Evolutionary conservation across 2,888 invertebrate genomes (phyloP).

Genomic region (Euproctis similis): DNA sequence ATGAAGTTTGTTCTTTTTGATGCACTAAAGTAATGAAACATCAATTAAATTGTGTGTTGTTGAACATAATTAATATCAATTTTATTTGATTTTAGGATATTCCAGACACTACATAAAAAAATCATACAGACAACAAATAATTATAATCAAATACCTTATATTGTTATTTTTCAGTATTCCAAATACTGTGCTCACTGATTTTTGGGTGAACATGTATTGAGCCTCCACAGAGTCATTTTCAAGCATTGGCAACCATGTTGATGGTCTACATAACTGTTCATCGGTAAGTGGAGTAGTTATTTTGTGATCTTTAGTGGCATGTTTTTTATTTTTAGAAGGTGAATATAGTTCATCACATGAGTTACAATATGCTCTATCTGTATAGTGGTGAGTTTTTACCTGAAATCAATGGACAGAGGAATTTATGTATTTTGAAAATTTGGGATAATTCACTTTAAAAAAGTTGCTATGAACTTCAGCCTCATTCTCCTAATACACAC

Average conservation of each 20-base stretch:
- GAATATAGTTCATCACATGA: conserved; percentile 76
- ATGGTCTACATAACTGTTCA: conserved; percentile 77
- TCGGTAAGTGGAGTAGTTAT: conserved; percentile 70
- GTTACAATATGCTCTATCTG: conserved; percentile 78
- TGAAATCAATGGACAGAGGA: conserved; percentile 18
- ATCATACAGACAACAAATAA: no score
- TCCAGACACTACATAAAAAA: no score
- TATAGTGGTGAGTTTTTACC: conserved; percentile 55
- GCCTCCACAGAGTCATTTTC: conserved; percentile 88
- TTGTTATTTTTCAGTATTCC: conserved; percentile 76
- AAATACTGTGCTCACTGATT: conserved; percentile 79
- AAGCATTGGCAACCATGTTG: conserved; percentile 80
- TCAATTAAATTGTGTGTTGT: not conserved
- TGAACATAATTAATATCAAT: not conserved
- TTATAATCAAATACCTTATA: conserved; percentile 59
- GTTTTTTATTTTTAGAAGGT: conserved; percentile 52
- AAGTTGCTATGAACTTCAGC: no score
- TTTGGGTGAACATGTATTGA: conserved; percentile 88
- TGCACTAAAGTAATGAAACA: no score
- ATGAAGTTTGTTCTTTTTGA: no score
- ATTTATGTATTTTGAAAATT: no score
- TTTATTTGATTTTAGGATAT: not conserved
- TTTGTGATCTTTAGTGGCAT: conserved; percentile 75
- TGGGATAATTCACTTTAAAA: no score
- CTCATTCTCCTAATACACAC: no score